phyloP scores from a whole-genome alignment of 2,888 invertebrate genomes.

The Drosophila leonis region DNA sequence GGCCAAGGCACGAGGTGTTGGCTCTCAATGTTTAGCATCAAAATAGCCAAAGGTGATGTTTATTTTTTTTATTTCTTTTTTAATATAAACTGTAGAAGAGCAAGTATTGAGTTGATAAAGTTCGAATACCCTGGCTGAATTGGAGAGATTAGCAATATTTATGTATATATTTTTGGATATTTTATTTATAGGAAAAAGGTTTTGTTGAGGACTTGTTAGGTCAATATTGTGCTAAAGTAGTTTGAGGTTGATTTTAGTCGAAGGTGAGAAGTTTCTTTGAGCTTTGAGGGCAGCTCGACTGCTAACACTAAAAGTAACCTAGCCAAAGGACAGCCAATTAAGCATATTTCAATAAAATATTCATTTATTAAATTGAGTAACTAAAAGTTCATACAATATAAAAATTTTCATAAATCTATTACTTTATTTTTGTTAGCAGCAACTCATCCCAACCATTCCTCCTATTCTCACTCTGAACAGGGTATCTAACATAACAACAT shows the following conservation, averaged over 20 bases:
- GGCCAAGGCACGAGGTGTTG: constrained; percentile 43
- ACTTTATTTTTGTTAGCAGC: neutral
- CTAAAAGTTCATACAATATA: too few relatives aligned
- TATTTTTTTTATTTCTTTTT: constrained; percentile 11
- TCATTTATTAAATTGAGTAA: too few relatives aligned
- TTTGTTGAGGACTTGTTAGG: neutral
- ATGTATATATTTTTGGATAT: neutral
- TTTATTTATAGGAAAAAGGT: neutral
- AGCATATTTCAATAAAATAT: too few relatives aligned
- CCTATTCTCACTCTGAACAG: neutral
- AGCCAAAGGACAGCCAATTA: too few relatives aligned
- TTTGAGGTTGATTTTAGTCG: too few relatives aligned
- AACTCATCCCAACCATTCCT: neutral
- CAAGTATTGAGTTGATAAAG: neutral
- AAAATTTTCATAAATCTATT: too few relatives aligned
- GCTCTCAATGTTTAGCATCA: constrained; percentile 43
- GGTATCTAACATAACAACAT: constrained; percentile 27
- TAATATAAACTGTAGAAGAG: constrained; percentile 25
- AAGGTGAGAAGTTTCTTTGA: too few relatives aligned
- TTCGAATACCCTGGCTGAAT: neutral
- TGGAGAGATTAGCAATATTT: neutral
- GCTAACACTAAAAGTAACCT: too few relatives aligned
- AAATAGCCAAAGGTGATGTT: constrained; percentile 71
- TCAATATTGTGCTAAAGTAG: neutral
- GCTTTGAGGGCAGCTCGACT: too few relatives aligned